These are phyloP conservation scores for Mesopsocus fuscifrons DNA, from an alignment of 2,888 invertebrate species.

Conservation along the genomic window DNA sequence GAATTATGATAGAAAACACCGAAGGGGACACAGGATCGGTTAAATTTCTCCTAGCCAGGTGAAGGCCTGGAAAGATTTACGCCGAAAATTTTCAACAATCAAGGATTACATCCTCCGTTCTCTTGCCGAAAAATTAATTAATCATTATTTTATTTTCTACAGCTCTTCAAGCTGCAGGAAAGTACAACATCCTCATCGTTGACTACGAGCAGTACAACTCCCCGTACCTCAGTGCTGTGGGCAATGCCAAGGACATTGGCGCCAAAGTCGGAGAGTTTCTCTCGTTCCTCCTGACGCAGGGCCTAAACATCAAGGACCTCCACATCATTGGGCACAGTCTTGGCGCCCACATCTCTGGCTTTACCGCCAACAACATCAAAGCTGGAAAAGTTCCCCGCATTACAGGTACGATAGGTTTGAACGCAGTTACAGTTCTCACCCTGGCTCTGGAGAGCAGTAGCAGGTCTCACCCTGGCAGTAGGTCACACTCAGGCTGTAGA, in stretches of 20 bases:
- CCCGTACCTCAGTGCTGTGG: background rate
- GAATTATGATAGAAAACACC: too few species aligned
- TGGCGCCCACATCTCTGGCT: constrained; percentile 17
- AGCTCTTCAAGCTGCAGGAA: constrained; percentile 24
- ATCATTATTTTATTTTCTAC: too few species aligned
- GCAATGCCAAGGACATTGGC: background rate
- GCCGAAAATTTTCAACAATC: too few species aligned
- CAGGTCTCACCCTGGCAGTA: too few species aligned
- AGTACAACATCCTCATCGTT: constrained; percentile 25
- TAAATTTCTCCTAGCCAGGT: too few species aligned
- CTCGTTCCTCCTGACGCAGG: constrained; percentile 13
- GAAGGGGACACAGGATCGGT: too few species aligned
- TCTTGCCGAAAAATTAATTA: too few species aligned
- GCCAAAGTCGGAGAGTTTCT: constrained; percentile 15
- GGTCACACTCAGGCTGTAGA: too few species aligned
- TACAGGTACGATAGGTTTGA: background rate
- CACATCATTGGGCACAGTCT: constrained; percentile 18
- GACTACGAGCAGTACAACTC: background rate
- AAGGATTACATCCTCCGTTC: too few species aligned
- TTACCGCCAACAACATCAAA: constrained; percentile 10
- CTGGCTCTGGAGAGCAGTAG: too few species aligned
- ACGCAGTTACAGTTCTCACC: too few species aligned
- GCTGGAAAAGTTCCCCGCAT: background rate
- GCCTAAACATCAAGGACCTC: constrained; percentile 11
- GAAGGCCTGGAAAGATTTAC: too few species aligned